A percentile compares a stretch with the other conserved stretches of the same genome.
Conservation (phyloP, 2,888 invertebrate genomes). For the Sipha maydis region DNA sequence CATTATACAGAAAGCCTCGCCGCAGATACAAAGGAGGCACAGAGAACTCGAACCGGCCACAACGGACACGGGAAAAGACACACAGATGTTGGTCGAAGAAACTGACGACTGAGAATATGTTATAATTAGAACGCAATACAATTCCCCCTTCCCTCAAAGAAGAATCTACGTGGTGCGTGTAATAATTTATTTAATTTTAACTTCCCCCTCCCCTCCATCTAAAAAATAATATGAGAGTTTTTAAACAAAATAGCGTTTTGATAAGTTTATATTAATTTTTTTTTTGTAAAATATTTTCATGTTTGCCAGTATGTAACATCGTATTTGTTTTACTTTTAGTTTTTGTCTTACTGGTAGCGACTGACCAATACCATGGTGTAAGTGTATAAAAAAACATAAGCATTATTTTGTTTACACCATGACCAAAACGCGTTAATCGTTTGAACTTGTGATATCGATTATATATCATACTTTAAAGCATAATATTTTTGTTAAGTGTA, state of each 20-base stretch:
- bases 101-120: conserved; percentile 49
- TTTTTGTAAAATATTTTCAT: conserved; percentile 60
- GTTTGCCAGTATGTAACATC: conserved; percentile 60
- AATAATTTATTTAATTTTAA: conserved; percentile 37
- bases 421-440: conserved; percentile 61
- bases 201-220: background rate
- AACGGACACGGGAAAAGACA: conserved; percentile 90
- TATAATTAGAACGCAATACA: conserved; percentile 1
- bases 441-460: conserved; percentile 62
- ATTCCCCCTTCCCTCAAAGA: background rate
- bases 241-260: conserved; percentile 39
- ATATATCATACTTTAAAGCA: conserved; percentile 58
- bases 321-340: conserved; percentile 55
- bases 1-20: conserved; percentile 81
- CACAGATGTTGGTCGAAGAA: conserved; percentile 89
- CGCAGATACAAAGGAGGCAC: conserved; percentile 79
- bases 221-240: conserved; percentile 24
- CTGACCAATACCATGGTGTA: conserved; percentile 61
- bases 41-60: conserved; percentile 83
- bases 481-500: conserved; percentile 59
- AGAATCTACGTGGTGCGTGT: conserved; percentile 36
- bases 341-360: conserved; percentile 60
- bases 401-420: conserved; percentile 60
- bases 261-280: conserved; percentile 43
- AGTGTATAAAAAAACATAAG: conserved; percentile 45